Evolutionary conservation across 2,113 vertebrate species (phyloP), one percentile per base, ranked within the genome.

Genomic region (Cettia cetti): DNA sequence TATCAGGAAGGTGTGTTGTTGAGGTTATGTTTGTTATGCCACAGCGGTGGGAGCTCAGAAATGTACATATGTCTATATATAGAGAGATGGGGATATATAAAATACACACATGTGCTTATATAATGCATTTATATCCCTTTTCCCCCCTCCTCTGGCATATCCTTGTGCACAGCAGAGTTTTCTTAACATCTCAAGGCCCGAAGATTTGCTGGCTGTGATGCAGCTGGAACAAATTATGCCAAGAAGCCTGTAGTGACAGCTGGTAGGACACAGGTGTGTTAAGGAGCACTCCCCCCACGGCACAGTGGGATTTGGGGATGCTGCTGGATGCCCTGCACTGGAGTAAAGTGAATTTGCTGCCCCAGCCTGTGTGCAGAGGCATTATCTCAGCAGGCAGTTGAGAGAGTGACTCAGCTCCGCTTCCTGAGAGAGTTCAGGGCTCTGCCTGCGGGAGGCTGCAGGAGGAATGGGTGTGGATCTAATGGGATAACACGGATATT

Each of bases 361-460:
- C 56, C 61, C 13, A n/a, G 21, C 33, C 54, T 61, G 3, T 9
- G 69, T 15, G 78, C 68, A 44, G 13, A 60, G 79, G 68, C 87
- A 31, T 97, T 97, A 97, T 97, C 97, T 96, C 86, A 72, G 90
- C 92, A 83, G 72, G 89, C 96, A 96, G 94, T 54, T 68, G 79
- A 7, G 75, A 93, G 96, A 0, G 90, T 97, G 97, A 97, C 94
- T 97, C 96, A 97, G 97, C 94, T 95, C 91, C 4, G 39, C 87
- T 97, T 97, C 96, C 96, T 97, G 94, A 82, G 86, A 39, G 88
- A 76, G 42, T 63, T 81, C 7, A 23, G 82, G 70, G 65, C 10
- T 40, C 39, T 10, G 39, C 39, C 10, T 16, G 20, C 11, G 72
- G 63, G 90, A 56, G 80, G 50, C 45, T 86, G 88, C 65, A n/a